These are phyloP conservation scores for Protaetia brevitarsis DNA, from an alignment of 1,140 invertebrate genomes.

Conservation along the genomic window DNA sequence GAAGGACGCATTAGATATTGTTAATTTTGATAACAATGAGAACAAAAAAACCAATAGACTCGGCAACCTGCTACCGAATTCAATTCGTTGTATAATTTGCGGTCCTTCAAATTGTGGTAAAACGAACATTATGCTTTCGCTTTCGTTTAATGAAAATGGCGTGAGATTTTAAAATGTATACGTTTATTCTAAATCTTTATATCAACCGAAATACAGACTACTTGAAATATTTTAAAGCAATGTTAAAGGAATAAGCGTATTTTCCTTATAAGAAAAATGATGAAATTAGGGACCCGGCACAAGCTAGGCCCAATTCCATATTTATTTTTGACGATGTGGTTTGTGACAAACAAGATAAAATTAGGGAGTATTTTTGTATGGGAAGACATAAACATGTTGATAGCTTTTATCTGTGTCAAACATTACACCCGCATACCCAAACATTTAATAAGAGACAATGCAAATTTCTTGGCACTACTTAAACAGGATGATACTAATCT, in stretches of 20 bases:
- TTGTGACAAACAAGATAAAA: constrained; percentile 45
- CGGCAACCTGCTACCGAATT: background rate
- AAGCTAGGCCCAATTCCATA: constrained; percentile 41
- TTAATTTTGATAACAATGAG: background rate
- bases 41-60: background rate
- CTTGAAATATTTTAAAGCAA: constrained; percentile 28
- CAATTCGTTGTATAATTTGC: background rate
- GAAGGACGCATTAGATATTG: background rate
- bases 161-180: constrained; percentile 34
- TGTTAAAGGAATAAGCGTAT: constrained; percentile 37
- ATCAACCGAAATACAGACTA: constrained; percentile 35
- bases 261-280: constrained; percentile 42
- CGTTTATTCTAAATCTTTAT: constrained; percentile 34
- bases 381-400: constrained; percentile 43
- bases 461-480: constrained; percentile 47
- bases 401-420: constrained; percentile 45
- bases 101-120: constrained; percentile 36
- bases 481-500: constrained; percentile 50
- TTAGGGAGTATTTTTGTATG: constrained; percentile 46
- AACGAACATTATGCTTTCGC: constrained; percentile 29
- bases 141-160: constrained; percentile 31
- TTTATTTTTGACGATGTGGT: constrained; percentile 49
- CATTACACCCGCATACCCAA: constrained; percentile 48
- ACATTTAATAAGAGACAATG: constrained; percentile 49
- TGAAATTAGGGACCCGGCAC: constrained; percentile 34